These are phyloP conservation scores for Callinectes sapidus DNA, from an alignment of 2,888 invertebrate genomes.

Conservation along the genomic window DNA sequence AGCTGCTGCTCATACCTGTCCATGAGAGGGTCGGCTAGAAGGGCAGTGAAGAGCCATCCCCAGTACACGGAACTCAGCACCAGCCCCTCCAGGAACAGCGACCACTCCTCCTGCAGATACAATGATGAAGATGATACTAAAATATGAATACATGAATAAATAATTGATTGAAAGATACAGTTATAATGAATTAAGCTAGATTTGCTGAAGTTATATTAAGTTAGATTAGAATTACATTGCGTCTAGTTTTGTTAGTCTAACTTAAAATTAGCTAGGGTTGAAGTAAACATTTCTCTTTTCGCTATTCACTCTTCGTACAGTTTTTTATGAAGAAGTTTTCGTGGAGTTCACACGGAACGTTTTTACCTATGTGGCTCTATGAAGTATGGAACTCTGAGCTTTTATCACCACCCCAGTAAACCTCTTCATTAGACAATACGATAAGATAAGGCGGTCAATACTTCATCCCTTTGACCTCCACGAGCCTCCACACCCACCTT, in stretches of 20 bases:
- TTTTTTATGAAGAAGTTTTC: neutral
- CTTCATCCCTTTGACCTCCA: neutral
- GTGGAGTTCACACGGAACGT: neutral
- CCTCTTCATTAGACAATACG: neutral
- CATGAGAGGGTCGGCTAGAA: slow-evolving; percentile 29
- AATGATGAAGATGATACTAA: neutral
- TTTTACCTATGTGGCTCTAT: neutral
- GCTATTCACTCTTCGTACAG: too few species aligned
- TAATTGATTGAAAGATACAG: too few species aligned
- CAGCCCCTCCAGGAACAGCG: slow-evolving; percentile 14
- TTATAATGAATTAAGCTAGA: too few species aligned
- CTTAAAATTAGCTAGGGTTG: too few species aligned
- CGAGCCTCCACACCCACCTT: neutral
- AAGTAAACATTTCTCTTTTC: too few species aligned
- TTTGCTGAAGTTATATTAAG: too few species aligned
- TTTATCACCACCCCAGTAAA: neutral
- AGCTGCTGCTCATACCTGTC: slow-evolving; percentile 32
- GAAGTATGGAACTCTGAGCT: neutral
- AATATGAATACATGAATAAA: neutral
- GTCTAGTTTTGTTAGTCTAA: too few species aligned
- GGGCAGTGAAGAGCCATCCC: slow-evolving; percentile 29
- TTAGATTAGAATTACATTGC: too few species aligned
- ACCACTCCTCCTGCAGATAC: slow-evolving; percentile 29
- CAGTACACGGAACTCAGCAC: slow-evolving; percentile 42
- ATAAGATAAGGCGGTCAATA: neutral